Percentiles rank a stretch among this genome's conserved stretches.
These are phyloP conservation scores for Gallinago solitaria DNA, from an alignment of 2,797 vertebrate species.

Conservation along the genomic window DNA sequence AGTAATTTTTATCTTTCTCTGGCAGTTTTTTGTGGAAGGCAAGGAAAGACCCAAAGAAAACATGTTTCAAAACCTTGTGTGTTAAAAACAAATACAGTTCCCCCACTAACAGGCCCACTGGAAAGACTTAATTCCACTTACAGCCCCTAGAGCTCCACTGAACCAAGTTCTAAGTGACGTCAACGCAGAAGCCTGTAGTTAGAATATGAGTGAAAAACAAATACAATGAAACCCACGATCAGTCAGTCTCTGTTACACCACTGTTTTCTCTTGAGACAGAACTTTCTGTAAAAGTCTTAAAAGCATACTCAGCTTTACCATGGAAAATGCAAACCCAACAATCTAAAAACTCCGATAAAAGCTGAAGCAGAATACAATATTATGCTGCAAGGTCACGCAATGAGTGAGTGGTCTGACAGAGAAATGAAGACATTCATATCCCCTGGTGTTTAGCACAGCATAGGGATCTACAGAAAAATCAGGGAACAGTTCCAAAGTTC, in stretches of 20 bases:
- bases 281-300: neutral
- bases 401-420: neutral
- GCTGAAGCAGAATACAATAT: neutral
- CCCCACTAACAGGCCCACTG: neutral
- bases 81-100: neutral
- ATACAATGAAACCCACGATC: neutral
- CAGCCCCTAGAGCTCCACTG: neutral
- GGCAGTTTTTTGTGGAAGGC: neutral
- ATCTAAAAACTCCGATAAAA: neutral
- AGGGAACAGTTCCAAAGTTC: neutral
- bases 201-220: constrained; percentile 1
- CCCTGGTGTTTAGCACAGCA: neutral
- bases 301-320: neutral
- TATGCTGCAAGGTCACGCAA: neutral
- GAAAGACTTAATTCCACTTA: constrained; percentile 29
- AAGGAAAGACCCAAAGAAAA: neutral
- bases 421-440: neutral
- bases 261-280: neutral
- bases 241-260: neutral
- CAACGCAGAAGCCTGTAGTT: neutral
- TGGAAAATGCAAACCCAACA: no score
- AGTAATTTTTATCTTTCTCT: neutral
- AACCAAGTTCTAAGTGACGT: neutral
- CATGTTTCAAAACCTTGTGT: neutral
- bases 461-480: neutral